Percentiles rank a stretch among this genome's conserved stretches.
Evolutionary conservation across 1,140 invertebrate species (phyloP).

Genomic region (Leptinotarsa lineolata): DNA sequence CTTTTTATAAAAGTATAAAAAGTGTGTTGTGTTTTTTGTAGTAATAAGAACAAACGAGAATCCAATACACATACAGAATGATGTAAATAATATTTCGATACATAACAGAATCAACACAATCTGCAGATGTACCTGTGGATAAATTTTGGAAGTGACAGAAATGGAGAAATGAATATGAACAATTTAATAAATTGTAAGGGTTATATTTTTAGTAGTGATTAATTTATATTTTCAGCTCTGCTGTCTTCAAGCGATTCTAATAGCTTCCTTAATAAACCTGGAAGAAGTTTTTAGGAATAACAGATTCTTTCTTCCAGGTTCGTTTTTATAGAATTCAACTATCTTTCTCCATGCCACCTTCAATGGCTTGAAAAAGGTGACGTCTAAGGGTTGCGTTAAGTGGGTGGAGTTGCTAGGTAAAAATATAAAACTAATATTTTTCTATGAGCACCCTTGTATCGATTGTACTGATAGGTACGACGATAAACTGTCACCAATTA

Average conservation of each 20-base stretch:
- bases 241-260: neutral
- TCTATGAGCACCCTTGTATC: neutral
- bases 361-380: neutral
- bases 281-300: constrained; percentile 1
- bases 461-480: constrained; percentile 4
- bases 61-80: too few species aligned
- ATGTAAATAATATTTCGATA: too few species aligned
- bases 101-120: too few species aligned
- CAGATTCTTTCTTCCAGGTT: neutral
- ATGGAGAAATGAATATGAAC: too few species aligned
- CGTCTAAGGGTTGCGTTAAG: neutral
- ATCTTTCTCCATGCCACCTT: constrained; percentile 1
- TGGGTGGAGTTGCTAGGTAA: neutral
- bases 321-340: neutral
- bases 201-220: too few species aligned
- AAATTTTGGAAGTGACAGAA: too few species aligned
- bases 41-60: too few species aligned
- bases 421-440: constrained; percentile 6
- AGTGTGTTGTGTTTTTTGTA: too few species aligned
- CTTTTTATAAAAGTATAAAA: too few species aligned
- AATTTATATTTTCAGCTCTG: neutral
- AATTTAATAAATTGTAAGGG: too few species aligned
- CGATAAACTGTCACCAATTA: constrained; percentile 1
- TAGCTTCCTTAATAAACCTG: neutral
- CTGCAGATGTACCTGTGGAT: too few species aligned